Evolutionary conservation across 2,888 invertebrate species (phyloP), one percentile per base, ranked within the genome.

Genomic region (Villa cingulata): DNA sequence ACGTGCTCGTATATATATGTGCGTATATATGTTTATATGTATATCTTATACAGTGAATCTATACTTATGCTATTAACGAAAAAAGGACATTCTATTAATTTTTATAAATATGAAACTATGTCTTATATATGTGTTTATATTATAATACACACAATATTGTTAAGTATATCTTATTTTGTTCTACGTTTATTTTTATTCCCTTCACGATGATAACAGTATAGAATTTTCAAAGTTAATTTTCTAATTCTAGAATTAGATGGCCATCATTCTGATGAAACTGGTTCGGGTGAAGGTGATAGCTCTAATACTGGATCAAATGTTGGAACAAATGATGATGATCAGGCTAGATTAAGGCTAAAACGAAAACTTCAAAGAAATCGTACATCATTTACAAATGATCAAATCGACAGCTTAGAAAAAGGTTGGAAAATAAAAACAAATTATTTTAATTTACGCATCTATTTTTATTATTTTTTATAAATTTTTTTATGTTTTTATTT

Each of bases 351-450:
- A 60, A 78, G 94, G 60, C 78, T 97, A 57, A 97, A 97, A 72
- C 75, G 96, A 64, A 97, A 97, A 70, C 75, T 97, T 54, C 97
- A 98, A 72, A 77, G 97, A 63, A 97, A 97, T 72, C 77, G 97
- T 59, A 97, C 97, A 46, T 94, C 94, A 49, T 97, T 98, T 72
- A 95, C 95, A 59, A 96, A 96, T 66, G 95, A 95, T 65, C 97
- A 97, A 72, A 94, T 98, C 64, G 97, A 98, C 71, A 92, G 91
- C 65, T 77, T 96, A 62, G 97, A 97, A 73, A 96, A 95, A 86
- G 96, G 97, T 95, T 70, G 66, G 68, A 58, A 45, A 38, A n/a
- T n/a, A n/a, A n/a, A n/a, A n/a, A n/a, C 12, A 34, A 19, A 37
- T 45, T n/a, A 37, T 15, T 45, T 12, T 3, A 32, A 32, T 32